Evolutionary conservation across 1,140 invertebrate genomes (phyloP).

Genomic region (Harlomillsia oculata): DNA sequence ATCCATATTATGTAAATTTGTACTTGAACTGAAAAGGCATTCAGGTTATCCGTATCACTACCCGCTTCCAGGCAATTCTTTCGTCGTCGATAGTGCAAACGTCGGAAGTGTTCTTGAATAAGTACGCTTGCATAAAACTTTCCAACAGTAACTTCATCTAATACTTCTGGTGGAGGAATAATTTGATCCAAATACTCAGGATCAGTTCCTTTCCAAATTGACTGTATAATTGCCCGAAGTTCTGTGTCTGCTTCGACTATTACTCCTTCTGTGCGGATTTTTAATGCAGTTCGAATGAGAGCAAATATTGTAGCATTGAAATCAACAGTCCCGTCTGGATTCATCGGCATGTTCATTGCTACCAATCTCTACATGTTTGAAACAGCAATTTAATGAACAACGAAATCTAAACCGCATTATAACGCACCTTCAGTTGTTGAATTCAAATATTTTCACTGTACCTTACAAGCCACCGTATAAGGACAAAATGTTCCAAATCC

Average conservation of each 20-base stretch:
- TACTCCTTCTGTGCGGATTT: constrained; percentile 96
- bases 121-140: constrained; percentile 99
- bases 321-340: constrained; percentile 96
- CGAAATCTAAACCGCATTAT: too few relatives aligned
- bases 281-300: constrained; percentile 89
- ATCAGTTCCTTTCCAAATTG: constrained; percentile 97
- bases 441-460: constrained; percentile 38
- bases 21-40: constrained; percentile 69
- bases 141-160: constrained; percentile 99
- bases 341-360: constrained; percentile 99
- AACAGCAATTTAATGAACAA: too few relatives aligned
- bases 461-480: constrained; percentile 95
- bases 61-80: neutral
- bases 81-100: constrained; percentile 91
- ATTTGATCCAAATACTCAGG: constrained; percentile 94
- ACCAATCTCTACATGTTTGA: constrained; percentile 64
- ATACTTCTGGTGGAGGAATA: constrained; percentile 94
- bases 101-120: constrained; percentile 98
- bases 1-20: constrained; percentile 9
- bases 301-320: constrained; percentile 99
- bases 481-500: constrained; percentile 99
- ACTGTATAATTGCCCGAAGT: constrained; percentile 86
- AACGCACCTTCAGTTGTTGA: neutral
- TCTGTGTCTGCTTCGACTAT: constrained; percentile 94
- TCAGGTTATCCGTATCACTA: constrained; percentile 53